Percentiles rank a stretch among this genome's conserved stretches.
These are phyloP conservation scores for Cephalophus harveyi DNA, from an alignment of 2,113 vertebrate genomes.

Conservation along the genomic window DNA sequence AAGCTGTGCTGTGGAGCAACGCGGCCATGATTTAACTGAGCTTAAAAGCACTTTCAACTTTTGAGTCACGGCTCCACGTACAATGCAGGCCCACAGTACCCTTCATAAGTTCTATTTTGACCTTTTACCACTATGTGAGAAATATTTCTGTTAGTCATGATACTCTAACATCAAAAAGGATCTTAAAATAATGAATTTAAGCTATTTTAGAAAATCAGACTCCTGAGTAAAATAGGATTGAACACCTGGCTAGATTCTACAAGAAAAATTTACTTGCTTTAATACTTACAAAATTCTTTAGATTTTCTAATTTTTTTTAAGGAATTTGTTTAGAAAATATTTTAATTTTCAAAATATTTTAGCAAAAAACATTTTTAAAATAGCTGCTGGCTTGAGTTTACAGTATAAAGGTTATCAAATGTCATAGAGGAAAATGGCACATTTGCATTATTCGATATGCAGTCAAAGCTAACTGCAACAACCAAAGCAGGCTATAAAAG, in stretches of 20 bases:
- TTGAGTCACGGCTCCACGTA: neutral
- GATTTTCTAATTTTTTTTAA: neutral
- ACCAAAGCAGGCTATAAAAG: neutral
- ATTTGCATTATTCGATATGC: neutral
- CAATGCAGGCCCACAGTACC: neutral
- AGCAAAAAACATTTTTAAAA: neutral
- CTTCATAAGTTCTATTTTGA: neutral
- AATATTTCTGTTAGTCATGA: neutral
- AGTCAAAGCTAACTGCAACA: neutral
- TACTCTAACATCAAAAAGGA: neutral
- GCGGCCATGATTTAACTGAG: slow-evolving; percentile 13
- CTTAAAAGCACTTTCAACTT: slow-evolving; percentile 55
- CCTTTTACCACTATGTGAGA: neutral
- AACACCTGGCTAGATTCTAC: neutral
- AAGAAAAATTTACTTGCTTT: neutral
- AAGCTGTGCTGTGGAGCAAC: slow-evolving; percentile 42
- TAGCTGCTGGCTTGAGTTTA: neutral
- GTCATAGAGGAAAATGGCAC: neutral
- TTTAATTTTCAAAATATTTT: neutral
- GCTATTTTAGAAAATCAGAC: slow-evolving; percentile 15
- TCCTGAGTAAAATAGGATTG: neutral
- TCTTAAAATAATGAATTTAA: neutral
- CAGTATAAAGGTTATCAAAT: neutral
- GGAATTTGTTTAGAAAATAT: slow-evolving; percentile 6
- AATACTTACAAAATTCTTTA: neutral